Conservation (phyloP, 2,797 vertebrate genomes). For the Helostoma temminkii region DNA sequence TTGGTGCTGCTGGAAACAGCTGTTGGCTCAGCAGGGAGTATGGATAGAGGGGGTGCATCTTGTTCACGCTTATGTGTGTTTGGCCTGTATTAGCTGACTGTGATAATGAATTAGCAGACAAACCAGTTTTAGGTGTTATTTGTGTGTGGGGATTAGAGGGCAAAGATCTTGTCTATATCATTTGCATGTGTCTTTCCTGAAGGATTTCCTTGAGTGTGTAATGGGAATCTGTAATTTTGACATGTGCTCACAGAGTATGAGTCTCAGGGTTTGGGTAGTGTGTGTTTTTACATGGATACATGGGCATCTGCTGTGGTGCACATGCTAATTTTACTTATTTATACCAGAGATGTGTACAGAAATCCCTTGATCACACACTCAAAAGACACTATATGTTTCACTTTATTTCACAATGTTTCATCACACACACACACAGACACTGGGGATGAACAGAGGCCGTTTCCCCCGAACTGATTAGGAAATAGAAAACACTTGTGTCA, state of each 20-base stretch:
- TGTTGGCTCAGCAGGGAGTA: conserved; percentile 78
- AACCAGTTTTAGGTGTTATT: conserved; percentile 9
- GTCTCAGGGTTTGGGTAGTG: neutral
- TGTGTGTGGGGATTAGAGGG: conserved; percentile 12
- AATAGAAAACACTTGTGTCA: conserved; percentile 70
- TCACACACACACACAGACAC: conserved; percentile 54
- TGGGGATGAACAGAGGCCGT: conserved; percentile 14
- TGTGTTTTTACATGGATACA: conserved; percentile 8
- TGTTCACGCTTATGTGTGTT: conserved; percentile 34
- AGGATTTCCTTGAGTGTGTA: conserved; percentile 2
- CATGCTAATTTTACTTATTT: conserved; percentile 61
- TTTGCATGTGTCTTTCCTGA: conserved; percentile 40
- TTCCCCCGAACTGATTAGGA: conserved; percentile 73
- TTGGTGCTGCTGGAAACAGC: conserved; percentile 75
- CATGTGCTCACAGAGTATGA: neutral
- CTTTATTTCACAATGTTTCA: conserved; percentile 79
- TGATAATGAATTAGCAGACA: conserved; percentile 48
- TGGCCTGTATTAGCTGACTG: conserved; percentile 47
- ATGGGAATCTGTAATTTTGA: conserved; percentile 27
- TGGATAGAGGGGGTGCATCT: conserved; percentile 41
- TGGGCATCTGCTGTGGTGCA: conserved; percentile 11
- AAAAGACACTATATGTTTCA: conserved; percentile 72
- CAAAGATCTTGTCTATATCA: conserved; percentile 42
- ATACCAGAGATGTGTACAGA: conserved; percentile 58
- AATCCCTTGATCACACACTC: conserved; percentile 77